Percentiles rank a stretch among this genome's conserved stretches.
phyloP scores from a whole-genome alignment of 2,113 vertebrate genomes.

The Etheostoma spectabile region DNA sequence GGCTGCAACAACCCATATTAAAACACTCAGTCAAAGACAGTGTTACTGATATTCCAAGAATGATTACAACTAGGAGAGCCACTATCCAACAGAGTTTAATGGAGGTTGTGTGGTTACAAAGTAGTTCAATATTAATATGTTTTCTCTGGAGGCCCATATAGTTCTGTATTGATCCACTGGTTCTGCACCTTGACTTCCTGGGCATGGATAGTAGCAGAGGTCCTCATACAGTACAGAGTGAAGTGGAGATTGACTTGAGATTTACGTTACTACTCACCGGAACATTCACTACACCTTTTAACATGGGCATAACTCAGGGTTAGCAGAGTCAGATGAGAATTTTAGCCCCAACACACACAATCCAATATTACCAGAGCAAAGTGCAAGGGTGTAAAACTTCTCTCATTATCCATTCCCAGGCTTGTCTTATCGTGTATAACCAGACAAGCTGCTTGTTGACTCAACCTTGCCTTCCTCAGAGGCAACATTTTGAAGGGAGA shows the following conservation, averaged over 20 bases:
- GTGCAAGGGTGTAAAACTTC: conserved; percentile 56
- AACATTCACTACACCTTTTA: conserved; percentile 33
- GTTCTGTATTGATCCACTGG: conserved; percentile 9
- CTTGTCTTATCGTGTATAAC: conserved; percentile 71
- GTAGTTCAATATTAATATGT: conserved; percentile 12
- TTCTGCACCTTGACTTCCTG: conserved; percentile 4
- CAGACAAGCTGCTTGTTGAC: conserved; percentile 78
- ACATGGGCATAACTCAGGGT: conserved; percentile 28
- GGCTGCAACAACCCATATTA: not conserved
- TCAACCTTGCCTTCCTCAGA: conserved; percentile 69
- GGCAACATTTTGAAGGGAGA: conserved; percentile 64
- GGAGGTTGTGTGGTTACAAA: not conserved
- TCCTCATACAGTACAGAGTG: not conserved
- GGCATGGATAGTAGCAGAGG: conserved; percentile 3
- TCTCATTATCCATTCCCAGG: conserved; percentile 65
- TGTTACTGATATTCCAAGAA: not conserved
- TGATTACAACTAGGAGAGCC: not conserved
- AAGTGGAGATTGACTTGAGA: conserved; percentile 24
- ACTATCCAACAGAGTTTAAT: conserved; percentile 11
- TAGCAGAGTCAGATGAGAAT: conserved; percentile 37
- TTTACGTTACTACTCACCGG: not conserved
- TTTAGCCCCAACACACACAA: conserved; percentile 40
- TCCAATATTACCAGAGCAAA: conserved; percentile 52
- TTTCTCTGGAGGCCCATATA: conserved; percentile 5
- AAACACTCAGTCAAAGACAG: not conserved